Conservation (phyloP, 2,888 invertebrate species). For the Orthonevra nobilis region DNA sequence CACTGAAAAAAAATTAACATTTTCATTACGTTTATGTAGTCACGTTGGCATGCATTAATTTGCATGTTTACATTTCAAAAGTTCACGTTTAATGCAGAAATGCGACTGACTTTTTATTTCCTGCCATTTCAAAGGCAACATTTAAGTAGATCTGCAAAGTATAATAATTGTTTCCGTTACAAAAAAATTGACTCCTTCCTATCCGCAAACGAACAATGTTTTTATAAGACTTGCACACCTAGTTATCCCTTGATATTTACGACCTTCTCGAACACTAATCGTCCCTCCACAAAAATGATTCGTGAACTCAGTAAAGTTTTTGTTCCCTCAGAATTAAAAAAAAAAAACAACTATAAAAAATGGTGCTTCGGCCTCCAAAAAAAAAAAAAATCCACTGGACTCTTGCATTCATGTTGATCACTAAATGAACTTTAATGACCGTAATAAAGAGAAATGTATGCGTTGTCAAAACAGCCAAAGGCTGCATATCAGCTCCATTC, state of each 20-base stretch:
- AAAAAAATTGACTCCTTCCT: too few species aligned
- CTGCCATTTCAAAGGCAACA: too few species aligned
- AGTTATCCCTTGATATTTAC: constrained; percentile 61
- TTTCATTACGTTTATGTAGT: too few species aligned
- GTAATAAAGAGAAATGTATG: constrained; percentile 69
- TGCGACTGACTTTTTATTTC: too few species aligned
- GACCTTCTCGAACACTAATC: constrained; percentile 58
- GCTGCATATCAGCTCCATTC: constrained; percentile 59
- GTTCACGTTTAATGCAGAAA: too few species aligned
- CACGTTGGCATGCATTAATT: too few species aligned
- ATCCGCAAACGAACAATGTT: too few species aligned
- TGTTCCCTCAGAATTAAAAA: constrained; percentile 7
- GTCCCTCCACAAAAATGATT: constrained; percentile 65
- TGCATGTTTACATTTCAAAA: too few species aligned
- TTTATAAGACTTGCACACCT: constrained; percentile 56
- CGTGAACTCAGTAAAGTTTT: constrained; percentile 54
- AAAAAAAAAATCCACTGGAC: constrained; percentile 28
- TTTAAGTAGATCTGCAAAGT: too few species aligned
- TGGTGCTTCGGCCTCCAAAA: constrained; percentile 32
- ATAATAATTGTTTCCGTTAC: too few species aligned
- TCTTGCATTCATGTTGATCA: constrained; percentile 66
- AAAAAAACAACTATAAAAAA: constrained; percentile 7
- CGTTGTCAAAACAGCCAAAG: constrained; percentile 71
- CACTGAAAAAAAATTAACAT: too few species aligned
- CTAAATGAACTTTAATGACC: constrained; percentile 70